phyloP scores from a whole-genome alignment of 2,797 vertebrate genomes.

The Vespertilio murinus region DNA sequence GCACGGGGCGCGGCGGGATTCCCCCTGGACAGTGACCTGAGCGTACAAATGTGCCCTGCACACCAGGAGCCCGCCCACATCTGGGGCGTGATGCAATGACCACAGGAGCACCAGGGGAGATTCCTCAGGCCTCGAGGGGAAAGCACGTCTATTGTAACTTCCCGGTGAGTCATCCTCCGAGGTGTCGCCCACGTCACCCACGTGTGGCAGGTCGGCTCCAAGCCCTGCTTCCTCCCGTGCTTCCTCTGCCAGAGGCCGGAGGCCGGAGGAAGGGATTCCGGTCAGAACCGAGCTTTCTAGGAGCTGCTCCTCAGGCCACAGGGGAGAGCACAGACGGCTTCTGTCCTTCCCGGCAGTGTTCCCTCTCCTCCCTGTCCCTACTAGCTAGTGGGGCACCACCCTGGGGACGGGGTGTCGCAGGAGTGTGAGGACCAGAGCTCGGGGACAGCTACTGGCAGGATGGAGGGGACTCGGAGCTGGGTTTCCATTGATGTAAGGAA shows the following conservation, averaged over 20 bases:
- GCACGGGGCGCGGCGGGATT: not conserved
- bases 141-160: slow-evolving; percentile 44
- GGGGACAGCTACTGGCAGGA: not conserved
- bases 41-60: not conserved
- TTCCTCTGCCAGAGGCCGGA: slow-evolving; percentile 7
- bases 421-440: not conserved
- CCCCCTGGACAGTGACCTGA: not conserved
- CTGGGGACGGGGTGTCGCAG: not conserved
- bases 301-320: not conserved
- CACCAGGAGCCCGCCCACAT: not conserved
- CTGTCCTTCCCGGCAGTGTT: not conserved
- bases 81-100: not conserved
- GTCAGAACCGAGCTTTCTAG: slow-evolving; percentile 23
- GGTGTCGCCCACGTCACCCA: not conserved
- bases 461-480: not conserved
- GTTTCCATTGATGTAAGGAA: not conserved
- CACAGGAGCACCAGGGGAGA: not conserved
- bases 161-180: slow-evolving; percentile 53
- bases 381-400: not conserved
- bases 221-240: slow-evolving; percentile 5
- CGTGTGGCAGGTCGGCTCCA: not conserved
- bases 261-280: not conserved
- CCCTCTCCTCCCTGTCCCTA: not conserved
- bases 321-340: not conserved
- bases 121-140: slow-evolving; percentile 56